Percentiles rank a stretch among this genome's conserved stretches.
Evolutionary conservation across 2,797 vertebrate species (phyloP).

Genomic region (Cheirogaleus major): DNA sequence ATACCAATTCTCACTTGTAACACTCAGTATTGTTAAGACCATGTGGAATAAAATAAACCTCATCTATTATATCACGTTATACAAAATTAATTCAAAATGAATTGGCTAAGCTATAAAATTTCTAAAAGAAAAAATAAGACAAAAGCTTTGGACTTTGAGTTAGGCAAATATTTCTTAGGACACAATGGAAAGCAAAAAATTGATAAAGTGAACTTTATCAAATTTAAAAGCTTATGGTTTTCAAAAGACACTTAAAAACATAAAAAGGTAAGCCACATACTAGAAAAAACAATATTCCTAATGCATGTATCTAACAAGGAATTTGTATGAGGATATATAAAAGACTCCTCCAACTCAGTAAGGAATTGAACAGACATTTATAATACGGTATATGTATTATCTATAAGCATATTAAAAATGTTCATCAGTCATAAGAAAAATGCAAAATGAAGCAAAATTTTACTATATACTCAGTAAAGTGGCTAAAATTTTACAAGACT

Average conservation of each 20-base stretch:
- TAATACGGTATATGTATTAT: background rate
- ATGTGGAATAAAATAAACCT: background rate
- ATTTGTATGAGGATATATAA: background rate
- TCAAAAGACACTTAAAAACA: constrained; percentile 23
- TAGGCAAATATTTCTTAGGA: background rate
- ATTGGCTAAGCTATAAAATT: background rate
- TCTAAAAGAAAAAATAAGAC: background rate
- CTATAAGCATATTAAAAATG: background rate
- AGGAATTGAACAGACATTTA: background rate
- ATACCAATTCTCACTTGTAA: background rate
- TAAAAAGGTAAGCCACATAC: background rate
- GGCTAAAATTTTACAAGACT: background rate
- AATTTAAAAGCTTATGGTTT: background rate
- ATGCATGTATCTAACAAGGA: background rate
- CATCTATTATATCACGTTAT: background rate
- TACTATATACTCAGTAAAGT: too few species aligned
- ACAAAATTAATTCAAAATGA: background rate
- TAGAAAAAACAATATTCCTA: background rate
- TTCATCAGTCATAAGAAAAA: background rate
- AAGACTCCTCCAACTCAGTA: background rate
- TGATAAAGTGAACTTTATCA: background rate
- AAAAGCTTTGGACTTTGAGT: background rate
- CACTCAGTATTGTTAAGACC: background rate
- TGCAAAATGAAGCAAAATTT: background rate
- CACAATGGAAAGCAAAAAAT: background rate